Evolutionary conservation across 2,888 invertebrate species (phyloP), one percentile per base, ranked within the genome.

Genomic region (Euproctis similis): DNA sequence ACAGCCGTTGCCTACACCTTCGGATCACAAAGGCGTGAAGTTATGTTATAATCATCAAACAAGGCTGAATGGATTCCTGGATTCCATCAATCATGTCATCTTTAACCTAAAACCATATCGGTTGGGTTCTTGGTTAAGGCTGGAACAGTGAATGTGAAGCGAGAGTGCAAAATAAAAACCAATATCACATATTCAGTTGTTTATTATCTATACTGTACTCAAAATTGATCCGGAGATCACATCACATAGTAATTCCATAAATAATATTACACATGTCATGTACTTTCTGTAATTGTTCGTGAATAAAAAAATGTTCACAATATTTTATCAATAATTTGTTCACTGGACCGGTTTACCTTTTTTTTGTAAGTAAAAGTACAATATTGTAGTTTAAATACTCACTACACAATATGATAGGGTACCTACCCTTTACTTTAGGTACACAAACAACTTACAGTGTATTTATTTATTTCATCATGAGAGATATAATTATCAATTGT

Each of bases 161-260:
- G n/a, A n/a, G n/a, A n/a, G n/a, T n/a, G n/a, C n/a, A n/a, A 28
- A 76, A 71, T 66, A 49, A 77, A 80, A 77, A 50, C 55, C 45
- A 50, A 57, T 39, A 69, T 86, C 84, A 89, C 88, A 89, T 88
- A 88, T 88, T 89, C 87, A 85, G 84, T 85, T 85, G 88, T 89
- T 89, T 89, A 89, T 89, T 89, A 88, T 87, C 88, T 88, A 88
- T 88, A 88, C 87, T 89, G 88, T 89, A 89, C 88, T 89, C 88
- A 88, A 88, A 88, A 89, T 87, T 87, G 89, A 88, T 89, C 88
- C 87, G 84, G 84, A 84, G 88, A 88, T 88, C 88, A 87, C 88
- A 88, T 89, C 88, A 89, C 89, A 88, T 88, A 88, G 88, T 88
- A 88, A 89, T 82, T 85, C 84, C 77, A 86, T 82, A 86, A 82